Conservation (phyloP, 2,888 invertebrate species). For the Pristionchus arcanus region DNA sequence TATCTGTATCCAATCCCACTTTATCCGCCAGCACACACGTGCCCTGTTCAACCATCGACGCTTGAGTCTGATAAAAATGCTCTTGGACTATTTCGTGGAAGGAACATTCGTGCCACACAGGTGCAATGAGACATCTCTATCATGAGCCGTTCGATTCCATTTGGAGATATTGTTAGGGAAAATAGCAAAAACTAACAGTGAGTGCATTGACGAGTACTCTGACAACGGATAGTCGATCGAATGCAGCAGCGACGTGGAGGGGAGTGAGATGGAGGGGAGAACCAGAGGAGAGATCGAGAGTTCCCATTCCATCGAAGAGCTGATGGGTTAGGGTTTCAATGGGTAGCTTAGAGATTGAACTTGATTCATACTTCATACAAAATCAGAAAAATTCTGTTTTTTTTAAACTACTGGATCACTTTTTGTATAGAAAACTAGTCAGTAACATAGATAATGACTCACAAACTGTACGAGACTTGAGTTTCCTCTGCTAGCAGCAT, state of each 20-base stretch:
- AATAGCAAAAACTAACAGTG: not conserved
- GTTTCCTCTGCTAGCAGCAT: slow-evolving; percentile 55
- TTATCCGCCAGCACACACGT: not conserved
- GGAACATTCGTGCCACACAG: not conserved
- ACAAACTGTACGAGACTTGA: slow-evolving; percentile 48
- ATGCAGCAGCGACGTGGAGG: slow-evolving; percentile 54
- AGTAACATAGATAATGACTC: not conserved
- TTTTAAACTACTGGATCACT: too few relatives aligned
- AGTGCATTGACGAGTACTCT: slow-evolving; percentile 35
- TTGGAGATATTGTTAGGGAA: not conserved
- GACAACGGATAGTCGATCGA: slow-evolving; percentile 27
- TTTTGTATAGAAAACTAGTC: too few relatives aligned
- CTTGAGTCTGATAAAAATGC: slow-evolving; percentile 38
- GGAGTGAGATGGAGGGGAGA: slow-evolving; percentile 52
- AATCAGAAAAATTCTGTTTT: too few relatives aligned
- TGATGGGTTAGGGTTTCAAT: not conserved
- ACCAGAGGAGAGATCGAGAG: slow-evolving; percentile 42
- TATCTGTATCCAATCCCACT: slow-evolving; percentile 54
- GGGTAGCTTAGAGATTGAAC: not conserved
- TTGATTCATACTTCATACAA: too few relatives aligned
- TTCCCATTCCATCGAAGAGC: slow-evolving; percentile 51
- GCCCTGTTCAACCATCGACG: slow-evolving; percentile 46
- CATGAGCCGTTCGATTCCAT: not conserved
- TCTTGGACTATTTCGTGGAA: not conserved
- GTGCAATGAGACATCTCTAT: not conserved